A percentile compares a stretch with the other conserved stretches of the same genome.
Conservation (phyloP, 2,113 vertebrate genomes). For the Lichenostomus cassidix region DNA sequence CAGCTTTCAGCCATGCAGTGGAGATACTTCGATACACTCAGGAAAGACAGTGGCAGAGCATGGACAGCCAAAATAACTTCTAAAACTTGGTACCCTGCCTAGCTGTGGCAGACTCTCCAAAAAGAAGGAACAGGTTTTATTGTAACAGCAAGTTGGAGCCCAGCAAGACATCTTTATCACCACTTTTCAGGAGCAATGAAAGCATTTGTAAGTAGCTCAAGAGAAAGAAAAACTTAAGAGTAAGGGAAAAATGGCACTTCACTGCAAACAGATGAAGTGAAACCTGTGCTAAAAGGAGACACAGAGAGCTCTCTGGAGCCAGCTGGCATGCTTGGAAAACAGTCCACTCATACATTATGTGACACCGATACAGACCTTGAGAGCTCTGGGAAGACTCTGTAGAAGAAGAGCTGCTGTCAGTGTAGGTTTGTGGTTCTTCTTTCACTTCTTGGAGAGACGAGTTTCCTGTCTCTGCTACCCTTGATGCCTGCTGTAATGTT, state of each 20-base stretch:
- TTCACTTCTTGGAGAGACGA: conserved; percentile 81
- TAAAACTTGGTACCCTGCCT: not conserved
- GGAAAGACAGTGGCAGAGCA: not conserved
- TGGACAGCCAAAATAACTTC: not conserved
- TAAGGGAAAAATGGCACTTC: not conserved
- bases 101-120: not conserved
- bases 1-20: not conserved
- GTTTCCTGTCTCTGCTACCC: conserved; percentile 77
- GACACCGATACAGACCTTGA: conserved; percentile 74
- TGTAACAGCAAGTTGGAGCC: not conserved
- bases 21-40: not conserved
- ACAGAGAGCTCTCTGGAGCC: not conserved
- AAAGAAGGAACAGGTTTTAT: not conserved
- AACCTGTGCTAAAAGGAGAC: not conserved
- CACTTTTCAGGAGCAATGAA: not conserved
- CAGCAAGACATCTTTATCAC: not conserved
- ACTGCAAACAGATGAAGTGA: not conserved
- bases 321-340: not conserved
- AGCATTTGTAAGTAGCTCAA: not conserved
- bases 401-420: conserved; percentile 80
- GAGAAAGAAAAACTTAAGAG: not conserved
- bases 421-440: conserved; percentile 79
- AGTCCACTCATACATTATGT: not conserved
- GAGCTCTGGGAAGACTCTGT: conserved; percentile 81
- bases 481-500: conserved; percentile 92